Base-by-base conservation (phyloP, 2,888 invertebrate species). In the Drosophila putrida region DNA sequence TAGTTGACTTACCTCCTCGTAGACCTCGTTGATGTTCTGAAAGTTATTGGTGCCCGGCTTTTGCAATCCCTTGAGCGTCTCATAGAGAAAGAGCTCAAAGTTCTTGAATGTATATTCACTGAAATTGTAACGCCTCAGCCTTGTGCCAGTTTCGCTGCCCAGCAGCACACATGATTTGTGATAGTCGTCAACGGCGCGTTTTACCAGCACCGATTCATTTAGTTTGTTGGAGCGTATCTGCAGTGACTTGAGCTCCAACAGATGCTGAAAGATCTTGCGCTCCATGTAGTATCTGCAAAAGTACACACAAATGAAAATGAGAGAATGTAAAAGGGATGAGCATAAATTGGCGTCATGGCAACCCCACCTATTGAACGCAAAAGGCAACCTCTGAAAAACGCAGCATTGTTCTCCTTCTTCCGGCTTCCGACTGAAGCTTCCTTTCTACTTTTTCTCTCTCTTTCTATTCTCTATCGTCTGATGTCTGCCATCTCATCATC, bases 181-280 rank as follows among this genome's bases (percentile, higher is more conserved):
- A 89, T 97, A 97, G 78, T 95, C 95, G 77, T 97, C 97, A 43
- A 97, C 96, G 65, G 98, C 95, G 82, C 98, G 94, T 92, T 98
- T 98, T 1, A 98, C 97, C 69, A 98, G 93, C 55, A 97, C 95
- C 31, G 96, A 95, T 93, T 98, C 98, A 89, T 98, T 97, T 43
- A 96, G 94, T 92, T 96, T 96, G 51, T 97, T 97, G 35, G 97
- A 96, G 85, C 98, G 95, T 84, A 98, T 98, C 93, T 98, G 98
- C 77, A 97, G 94, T 55, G 98, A 94, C 92, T 98, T 98, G 57
- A 98, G 93, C 90, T 98, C 98, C 88, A 98, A 94, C 63, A 98
- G 94, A 91, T 98, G 98, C 90, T 98, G 97, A 92, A 98, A 98
- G 84, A 98, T 96, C 90, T 97, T 96, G 66, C 98, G 94, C 92